Base-by-base conservation (phyloP, 2,113 vertebrate species). In the Serinus canaria region DNA sequence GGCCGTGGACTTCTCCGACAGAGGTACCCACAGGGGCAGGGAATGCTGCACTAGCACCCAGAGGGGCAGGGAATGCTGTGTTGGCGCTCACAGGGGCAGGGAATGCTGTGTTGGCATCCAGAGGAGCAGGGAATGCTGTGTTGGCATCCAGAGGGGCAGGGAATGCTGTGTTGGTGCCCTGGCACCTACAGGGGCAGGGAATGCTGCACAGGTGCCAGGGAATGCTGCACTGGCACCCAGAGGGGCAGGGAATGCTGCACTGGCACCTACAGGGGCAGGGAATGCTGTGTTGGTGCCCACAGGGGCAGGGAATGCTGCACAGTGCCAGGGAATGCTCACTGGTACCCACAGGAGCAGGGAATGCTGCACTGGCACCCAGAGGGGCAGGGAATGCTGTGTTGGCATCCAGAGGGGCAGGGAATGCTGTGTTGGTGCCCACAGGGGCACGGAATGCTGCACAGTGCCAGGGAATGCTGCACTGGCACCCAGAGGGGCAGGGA, bases 1-100 rank as follows among this genome's bases (percentile, higher is more conserved):
- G 92, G 98, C 97, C 93, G 98, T 98, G 72, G 98, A 98, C 72
- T 98, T 97, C 96, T 99, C 97, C 22, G 99, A 99, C 75, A 98
- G 99, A 98, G 98, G 98, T 84, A 22, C 24, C 12, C 0, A 2
- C 15, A 4, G 27, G 15, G 49, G 23, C 46, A 23, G 47, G 47
- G 23, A 24, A 8, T 13, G 11, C 12, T 28, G 15, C 15, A 6
- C 1, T 30, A 4, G 28, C 0, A 4, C 50, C 6, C 16, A 18
- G 4, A 9, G 23, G 37, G 69, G 3, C 22, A 10, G 21, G 21
- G 56, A 15, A 17, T 6, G 16, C 19, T 10, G 9, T 21, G 1
- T 1, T 27, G 25, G 50, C 1, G 1, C 50, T 9, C 27, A 17
- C 5, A 12, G 18, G 22, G 39, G 5, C 22, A 7, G 33, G 33